Base-by-base conservation (phyloP, 2,113 vertebrate genomes). In the Otolemur garnettii region DNA sequence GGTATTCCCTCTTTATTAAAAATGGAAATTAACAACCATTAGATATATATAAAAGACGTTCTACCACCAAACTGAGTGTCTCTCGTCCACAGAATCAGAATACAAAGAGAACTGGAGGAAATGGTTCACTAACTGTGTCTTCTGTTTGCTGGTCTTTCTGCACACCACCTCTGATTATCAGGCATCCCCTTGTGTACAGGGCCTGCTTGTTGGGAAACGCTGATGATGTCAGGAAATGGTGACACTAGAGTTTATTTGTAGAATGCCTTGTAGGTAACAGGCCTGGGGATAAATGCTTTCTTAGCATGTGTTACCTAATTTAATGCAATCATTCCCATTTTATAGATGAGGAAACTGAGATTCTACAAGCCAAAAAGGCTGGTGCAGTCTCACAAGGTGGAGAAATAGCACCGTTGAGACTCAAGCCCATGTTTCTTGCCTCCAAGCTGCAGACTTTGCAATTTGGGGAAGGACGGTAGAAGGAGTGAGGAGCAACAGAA, bases 1-100 rank as follows among this genome's bases (percentile, higher is more conserved):
- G 22, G 33, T 57, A 74, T 87, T 83, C 53, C 82, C 30, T 86
- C 15, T 62, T 85, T 38, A 57, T 72, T 80, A 92, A 92, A 88
- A 85, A 80, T 81, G 33, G 38, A 85, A 66, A 75, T 50, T 71
- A 88, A 11, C 9, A 33, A 68, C 60, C 33, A 17, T 19, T 66
- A 60, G 17, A 74, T 66, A 42, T 55, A 10, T 69, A 83, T 72
- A 30, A 17, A 64, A 60, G 38, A 79, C 14, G 84, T 17, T 2
- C 42, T 85, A 50, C 24, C 57, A 45, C 35, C 72, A 69, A 90
- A 85, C 7, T 53, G 30, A 66, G 28, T 66, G 35, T 50, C 30
- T 82, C 60, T 71, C 22, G 68, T 42, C 88, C 45, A 84, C 26
- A 80, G 59, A 90, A 74, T 66, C 57, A 90, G 59, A 53, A 45